Evolutionary conservation across 2,888 invertebrate species (phyloP).

Genomic region (Mimumesa dahlbomi): DNA sequence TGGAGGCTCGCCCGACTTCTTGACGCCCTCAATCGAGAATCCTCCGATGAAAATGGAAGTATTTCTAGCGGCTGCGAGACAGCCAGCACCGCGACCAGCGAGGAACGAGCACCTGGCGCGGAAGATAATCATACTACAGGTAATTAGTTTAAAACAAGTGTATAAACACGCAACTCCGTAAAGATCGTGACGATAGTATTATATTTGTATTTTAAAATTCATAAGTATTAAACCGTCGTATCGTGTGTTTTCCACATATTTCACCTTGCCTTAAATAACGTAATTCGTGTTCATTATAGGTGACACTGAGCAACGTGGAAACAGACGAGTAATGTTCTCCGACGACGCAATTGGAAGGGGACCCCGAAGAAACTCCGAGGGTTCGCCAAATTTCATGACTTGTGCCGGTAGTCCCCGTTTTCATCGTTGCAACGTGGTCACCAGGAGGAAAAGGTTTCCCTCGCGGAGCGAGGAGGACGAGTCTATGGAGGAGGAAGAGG

Average conservation of each 20-base stretch:
- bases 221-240: no score
- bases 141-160: conserved; percentile 24
- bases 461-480: conserved; percentile 72
- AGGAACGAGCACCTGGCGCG: conserved; percentile 73
- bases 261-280: no score
- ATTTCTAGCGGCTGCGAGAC: conserved; percentile 92
- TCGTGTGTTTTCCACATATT: no score
- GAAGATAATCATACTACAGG: conserved; percentile 70
- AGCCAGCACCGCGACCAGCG: conserved; percentile 84
- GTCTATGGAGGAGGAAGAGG: conserved; percentile 71
- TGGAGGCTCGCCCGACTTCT: conserved; percentile 75
- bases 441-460: conserved; percentile 65
- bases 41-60: conserved; percentile 77
- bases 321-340: conserved; percentile 64
- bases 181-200: no score
- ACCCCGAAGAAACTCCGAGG: conserved; percentile 76
- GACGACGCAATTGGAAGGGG: conserved; percentile 60
- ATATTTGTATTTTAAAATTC: neutral
- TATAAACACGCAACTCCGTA: no score
- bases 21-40: conserved; percentile 75
- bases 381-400: conserved; percentile 77
- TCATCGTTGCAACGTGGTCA: conserved; percentile 58
- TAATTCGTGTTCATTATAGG: no score
- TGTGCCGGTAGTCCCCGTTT: conserved; percentile 77
- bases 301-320: conserved; percentile 62